Evolutionary conservation across 2,113 vertebrate species (phyloP).

Genomic region (Ctenomys sociabilis): DNA sequence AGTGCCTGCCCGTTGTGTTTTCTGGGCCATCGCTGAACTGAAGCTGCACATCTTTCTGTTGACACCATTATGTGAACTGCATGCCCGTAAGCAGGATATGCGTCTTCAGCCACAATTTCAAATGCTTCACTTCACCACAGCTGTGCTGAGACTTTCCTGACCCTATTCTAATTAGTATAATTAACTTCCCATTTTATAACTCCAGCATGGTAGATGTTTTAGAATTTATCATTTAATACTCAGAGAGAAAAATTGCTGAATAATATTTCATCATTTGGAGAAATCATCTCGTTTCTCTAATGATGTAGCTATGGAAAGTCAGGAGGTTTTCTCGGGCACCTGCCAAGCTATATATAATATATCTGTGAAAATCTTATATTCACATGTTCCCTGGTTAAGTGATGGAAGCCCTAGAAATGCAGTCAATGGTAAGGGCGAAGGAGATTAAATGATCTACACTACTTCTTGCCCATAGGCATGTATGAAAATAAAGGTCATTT

Average conservation of each 20-base stretch:
- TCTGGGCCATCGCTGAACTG: slow-evolving; percentile 52
- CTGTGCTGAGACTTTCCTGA: slow-evolving; percentile 64
- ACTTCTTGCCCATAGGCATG: background rate
- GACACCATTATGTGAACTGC: slow-evolving; percentile 24
- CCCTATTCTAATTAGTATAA: slow-evolving; percentile 67
- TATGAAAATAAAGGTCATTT: background rate
- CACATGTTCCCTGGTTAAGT: background rate
- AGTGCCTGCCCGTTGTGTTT: background rate
- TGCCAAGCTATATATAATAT: background rate
- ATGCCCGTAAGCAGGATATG: slow-evolving; percentile 44
- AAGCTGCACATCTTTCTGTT: slow-evolving; percentile 64
- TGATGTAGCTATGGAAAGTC: slow-evolving; percentile 28
- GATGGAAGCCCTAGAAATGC: slow-evolving; percentile 47
- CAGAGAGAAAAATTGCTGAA: slow-evolving; percentile 56
- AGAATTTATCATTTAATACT: slow-evolving; percentile 51
- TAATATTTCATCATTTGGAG: slow-evolving; percentile 23
- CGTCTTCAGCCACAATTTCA: slow-evolving; percentile 46
- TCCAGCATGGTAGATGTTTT: background rate
- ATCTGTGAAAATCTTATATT: background rate
- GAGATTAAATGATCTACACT: background rate
- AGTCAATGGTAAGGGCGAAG: background rate
- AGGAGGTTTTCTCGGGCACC: background rate
- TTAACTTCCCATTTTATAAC: slow-evolving; percentile 71
- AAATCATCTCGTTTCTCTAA: slow-evolving; percentile 47
- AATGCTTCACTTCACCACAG: slow-evolving; percentile 68